Conservation (phyloP, 2,888 invertebrate species). For the Epinotia demarniana region DNA sequence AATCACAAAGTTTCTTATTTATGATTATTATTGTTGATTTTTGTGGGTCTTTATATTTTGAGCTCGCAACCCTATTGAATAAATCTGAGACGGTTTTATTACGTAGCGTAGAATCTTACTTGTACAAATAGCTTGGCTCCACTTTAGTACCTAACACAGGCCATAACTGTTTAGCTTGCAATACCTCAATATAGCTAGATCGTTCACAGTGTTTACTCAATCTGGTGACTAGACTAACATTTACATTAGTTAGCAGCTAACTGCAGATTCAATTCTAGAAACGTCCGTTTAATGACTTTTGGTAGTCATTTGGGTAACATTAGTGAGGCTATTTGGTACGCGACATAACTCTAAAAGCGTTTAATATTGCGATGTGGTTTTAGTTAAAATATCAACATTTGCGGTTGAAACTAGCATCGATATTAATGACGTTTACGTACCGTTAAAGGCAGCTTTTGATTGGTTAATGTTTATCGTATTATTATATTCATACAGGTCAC, state of each 20-base stretch:
- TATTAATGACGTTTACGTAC: background rate
- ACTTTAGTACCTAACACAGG: too few species aligned
- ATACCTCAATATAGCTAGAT: slow-evolving; percentile 1
- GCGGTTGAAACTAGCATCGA: background rate
- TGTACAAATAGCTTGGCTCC: too few species aligned
- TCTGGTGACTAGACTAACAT: slow-evolving; percentile 3
- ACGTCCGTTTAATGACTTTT: slow-evolving; percentile 8
- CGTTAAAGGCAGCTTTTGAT: background rate
- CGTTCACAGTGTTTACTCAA: background rate
- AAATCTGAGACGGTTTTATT: too few species aligned
- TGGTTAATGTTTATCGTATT: background rate
- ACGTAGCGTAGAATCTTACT: too few species aligned
- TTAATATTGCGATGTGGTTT: background rate
- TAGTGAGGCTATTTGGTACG: slow-evolving; percentile 10
- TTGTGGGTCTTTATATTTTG: too few species aligned
- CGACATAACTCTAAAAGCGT: slow-evolving; percentile 6
- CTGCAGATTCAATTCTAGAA: slow-evolving; percentile 9
- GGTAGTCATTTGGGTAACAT: slow-evolving; percentile 12
- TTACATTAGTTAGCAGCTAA: slow-evolving; percentile 11
- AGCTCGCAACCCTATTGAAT: too few species aligned
- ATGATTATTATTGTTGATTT: too few species aligned
- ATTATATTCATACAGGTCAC: too few species aligned
- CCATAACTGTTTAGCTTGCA: background rate
- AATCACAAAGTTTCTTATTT: too few species aligned
- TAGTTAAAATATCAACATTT: background rate